Percentiles rank a stretch among this genome's conserved stretches.
These are phyloP conservation scores for Macaca mulatta DNA, from an alignment of 2,113 vertebrate species.

Conservation along the genomic window DNA sequence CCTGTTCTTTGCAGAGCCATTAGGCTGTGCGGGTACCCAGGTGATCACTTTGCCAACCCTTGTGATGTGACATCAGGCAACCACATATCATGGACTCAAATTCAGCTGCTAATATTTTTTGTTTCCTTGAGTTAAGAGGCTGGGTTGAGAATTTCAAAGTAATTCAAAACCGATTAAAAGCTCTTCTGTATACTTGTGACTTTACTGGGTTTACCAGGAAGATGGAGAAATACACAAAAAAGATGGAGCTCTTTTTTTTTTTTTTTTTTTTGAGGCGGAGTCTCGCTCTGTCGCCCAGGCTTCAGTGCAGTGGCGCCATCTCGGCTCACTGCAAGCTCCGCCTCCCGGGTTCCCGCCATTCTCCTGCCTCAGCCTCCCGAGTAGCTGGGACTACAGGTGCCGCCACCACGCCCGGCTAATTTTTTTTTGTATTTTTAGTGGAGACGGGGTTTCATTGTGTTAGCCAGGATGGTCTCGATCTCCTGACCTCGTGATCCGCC, in stretches of 20 bases:
- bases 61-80: neutral
- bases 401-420: no score
- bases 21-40: neutral
- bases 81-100: neutral
- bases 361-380: no score
- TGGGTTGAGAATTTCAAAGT: neutral
- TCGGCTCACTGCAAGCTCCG: no score
- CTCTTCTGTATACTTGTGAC: neutral
- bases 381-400: no score
- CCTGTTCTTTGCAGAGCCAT: neutral
- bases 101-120: neutral
- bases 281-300: no score
- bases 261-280: no score
- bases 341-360: no score
- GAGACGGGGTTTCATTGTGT: no score
- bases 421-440: no score
- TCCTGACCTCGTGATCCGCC: no score
- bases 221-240: neutral
- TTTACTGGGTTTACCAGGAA: neutral
- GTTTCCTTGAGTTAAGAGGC: conserved; percentile 10
- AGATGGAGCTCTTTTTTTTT: neutral
- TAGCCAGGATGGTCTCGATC: no score
- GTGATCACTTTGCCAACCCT: neutral
- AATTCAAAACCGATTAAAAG: conserved; percentile 10
- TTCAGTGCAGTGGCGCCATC: no score